Conservation (phyloP, 2,888 invertebrate genomes). For the Bursaphelenchus okinawaensis region DNA sequence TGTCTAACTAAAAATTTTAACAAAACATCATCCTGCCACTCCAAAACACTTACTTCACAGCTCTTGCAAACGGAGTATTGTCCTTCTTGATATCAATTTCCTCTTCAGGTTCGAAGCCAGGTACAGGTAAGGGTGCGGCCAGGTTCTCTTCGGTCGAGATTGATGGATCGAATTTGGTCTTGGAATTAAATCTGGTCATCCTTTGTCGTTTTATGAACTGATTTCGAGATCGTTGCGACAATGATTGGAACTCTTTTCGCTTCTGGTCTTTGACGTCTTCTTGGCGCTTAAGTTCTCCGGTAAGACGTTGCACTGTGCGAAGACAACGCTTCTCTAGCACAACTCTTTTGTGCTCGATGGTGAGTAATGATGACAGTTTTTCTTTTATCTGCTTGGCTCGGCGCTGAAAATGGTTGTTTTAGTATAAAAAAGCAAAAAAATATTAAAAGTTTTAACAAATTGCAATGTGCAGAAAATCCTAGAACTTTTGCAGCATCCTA, state of each 20-base stretch:
- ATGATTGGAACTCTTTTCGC: conserved; percentile 6
- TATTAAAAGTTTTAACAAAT: not conserved
- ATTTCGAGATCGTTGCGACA: not conserved
- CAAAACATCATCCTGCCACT: not conserved
- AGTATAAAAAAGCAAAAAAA: not conserved
- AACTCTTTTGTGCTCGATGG: conserved; percentile 1
- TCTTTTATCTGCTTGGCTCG: not conserved
- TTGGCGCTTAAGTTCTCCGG: not conserved
- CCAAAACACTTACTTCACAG: not conserved
- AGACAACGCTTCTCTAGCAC: conserved; percentile 1
- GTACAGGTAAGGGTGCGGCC: conserved; percentile 1
- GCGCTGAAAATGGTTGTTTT: too few species aligned
- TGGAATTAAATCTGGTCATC: not conserved
- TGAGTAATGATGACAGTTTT: conserved; percentile 3
- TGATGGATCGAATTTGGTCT: conserved; percentile 1
- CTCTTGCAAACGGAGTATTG: not conserved
- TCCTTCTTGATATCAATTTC: not conserved
- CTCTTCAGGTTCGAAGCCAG: conserved; percentile 12
- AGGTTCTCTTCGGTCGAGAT: not conserved
- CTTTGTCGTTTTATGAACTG: conserved; percentile 1
- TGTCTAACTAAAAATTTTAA: not conserved
- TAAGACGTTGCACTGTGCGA: conserved; percentile 1
- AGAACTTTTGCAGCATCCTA: not conserved
- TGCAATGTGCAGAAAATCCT: too few species aligned
- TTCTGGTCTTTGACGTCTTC: not conserved